These are phyloP conservation scores for Pinna nobilis DNA, from an alignment of 1,140 invertebrate genomes.

Conservation along the genomic window DNA sequence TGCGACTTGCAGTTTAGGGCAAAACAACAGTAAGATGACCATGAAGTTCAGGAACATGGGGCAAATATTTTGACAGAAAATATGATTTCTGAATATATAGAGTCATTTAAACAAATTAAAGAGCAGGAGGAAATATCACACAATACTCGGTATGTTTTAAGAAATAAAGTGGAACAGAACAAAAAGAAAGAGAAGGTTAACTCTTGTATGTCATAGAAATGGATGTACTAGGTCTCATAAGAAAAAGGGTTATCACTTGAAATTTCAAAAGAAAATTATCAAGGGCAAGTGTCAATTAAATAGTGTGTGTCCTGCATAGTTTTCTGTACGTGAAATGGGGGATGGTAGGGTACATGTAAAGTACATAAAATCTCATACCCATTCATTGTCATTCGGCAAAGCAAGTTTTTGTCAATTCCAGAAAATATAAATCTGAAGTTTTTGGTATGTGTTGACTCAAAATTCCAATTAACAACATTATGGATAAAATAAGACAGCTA, in stretches of 20 bases:
- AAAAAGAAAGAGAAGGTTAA: background rate
- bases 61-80: slow-evolving; percentile 7
- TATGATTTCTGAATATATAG: background rate
- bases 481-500: slow-evolving; percentile 4
- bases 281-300: slow-evolving; percentile 11
- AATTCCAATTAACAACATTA: slow-evolving; percentile 16
- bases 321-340: background rate
- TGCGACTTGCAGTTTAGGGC: background rate
- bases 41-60: background rate
- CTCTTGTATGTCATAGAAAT: slow-evolving; percentile 7
- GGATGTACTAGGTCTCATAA: background rate
- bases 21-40: background rate
- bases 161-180: background rate
- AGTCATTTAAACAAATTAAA: background rate
- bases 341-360: slow-evolving; percentile 5
- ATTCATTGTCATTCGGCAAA: slow-evolving; percentile 16
- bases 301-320: slow-evolving; percentile 1
- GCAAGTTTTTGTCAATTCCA: slow-evolving; percentile 19
- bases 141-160: background rate
- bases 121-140: background rate
- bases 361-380: slow-evolving; percentile 19
- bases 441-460: background rate
- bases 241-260: background rate
- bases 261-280: background rate
- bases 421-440: slow-evolving; percentile 11